A percentile compares a stretch with the other conserved stretches of the same genome.
These are phyloP conservation scores for Lacerta bilineata DNA, from an alignment of 2,797 vertebrate species.

Conservation along the genomic window DNA sequence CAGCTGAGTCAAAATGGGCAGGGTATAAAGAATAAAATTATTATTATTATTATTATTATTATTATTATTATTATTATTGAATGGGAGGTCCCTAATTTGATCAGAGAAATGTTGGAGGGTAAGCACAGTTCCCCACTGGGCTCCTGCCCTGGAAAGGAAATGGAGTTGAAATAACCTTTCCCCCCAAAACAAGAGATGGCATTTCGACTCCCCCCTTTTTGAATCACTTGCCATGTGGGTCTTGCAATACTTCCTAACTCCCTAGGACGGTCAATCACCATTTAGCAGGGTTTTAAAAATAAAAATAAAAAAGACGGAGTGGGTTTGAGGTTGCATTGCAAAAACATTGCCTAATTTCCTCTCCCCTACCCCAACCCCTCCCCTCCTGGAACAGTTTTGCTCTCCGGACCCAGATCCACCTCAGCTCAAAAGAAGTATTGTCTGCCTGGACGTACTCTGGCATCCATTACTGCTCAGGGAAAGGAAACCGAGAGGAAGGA, in stretches of 20 bases:
- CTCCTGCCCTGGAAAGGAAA: constrained; percentile 55
- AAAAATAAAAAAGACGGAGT: constrained; percentile 46
- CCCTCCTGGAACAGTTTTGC: constrained; percentile 69
- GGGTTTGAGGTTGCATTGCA: constrained; percentile 78
- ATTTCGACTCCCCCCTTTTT: constrained; percentile 33
- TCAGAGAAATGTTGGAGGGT: too few species aligned
- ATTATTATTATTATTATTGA: too few species aligned
- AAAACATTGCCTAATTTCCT: constrained; percentile 79
- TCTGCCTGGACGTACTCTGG: constrained; percentile 71
- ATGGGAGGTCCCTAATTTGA: too few species aligned
- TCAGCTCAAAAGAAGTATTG: constrained; percentile 77
- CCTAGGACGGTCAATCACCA: constrained; percentile 48
- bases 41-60: too few species aligned
- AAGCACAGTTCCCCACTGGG: too few species aligned
- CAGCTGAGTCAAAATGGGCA: too few species aligned
- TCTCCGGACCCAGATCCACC: constrained; percentile 67
- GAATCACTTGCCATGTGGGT: constrained; percentile 19
- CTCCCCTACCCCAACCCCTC: constrained; percentile 62
- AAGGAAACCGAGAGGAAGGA: constrained; percentile 80
- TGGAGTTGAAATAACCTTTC: constrained; percentile 60
- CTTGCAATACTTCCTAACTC: constrained; percentile 37
- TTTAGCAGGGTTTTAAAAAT: constrained; percentile 31
- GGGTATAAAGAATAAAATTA: too few species aligned
- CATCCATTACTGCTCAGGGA: constrained; percentile 80
- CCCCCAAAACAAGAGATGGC: constrained; percentile 58